These are phyloP conservation scores for Amiota communis DNA, from an alignment of 2,888 invertebrate genomes.

Conservation along the genomic window DNA sequence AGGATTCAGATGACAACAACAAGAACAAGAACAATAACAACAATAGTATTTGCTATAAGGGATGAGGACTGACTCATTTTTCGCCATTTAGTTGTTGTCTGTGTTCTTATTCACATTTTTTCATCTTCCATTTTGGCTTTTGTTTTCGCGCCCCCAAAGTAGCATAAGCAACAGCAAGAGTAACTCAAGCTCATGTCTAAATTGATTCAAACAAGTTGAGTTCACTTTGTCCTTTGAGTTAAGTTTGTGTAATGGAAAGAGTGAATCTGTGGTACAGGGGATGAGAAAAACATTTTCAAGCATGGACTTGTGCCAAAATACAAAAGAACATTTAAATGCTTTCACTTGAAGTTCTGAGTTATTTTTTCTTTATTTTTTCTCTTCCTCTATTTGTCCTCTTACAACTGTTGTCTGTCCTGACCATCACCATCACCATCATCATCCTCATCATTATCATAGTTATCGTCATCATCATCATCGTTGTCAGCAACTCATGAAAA, in stretches of 20 bases:
- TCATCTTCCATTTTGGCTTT: conserved; percentile 12
- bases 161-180: neutral
- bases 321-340: conserved; percentile 32
- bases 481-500: neutral
- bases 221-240: conserved; percentile 7
- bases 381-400: conserved; percentile 7
- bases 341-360: conserved; percentile 34
- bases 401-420: conserved; percentile 7
- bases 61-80: conserved; percentile 8
- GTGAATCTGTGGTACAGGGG: neutral
- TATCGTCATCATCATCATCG: neutral
- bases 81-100: neutral
- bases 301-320: conserved; percentile 33
- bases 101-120: conserved; percentile 1
- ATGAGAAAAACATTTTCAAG: neutral
- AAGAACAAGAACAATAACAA: too few species aligned
- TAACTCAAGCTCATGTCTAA: conserved; percentile 21
- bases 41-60: neutral
- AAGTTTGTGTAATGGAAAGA: neutral
- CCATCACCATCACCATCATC: neutral
- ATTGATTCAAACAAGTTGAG: conserved; percentile 30
- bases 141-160: conserved; percentile 1
- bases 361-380: conserved; percentile 20
- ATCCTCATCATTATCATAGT: neutral
- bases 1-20: too few species aligned